Base-by-base conservation (phyloP, 2,113 vertebrate species). In the Saguinus midas region DNA sequence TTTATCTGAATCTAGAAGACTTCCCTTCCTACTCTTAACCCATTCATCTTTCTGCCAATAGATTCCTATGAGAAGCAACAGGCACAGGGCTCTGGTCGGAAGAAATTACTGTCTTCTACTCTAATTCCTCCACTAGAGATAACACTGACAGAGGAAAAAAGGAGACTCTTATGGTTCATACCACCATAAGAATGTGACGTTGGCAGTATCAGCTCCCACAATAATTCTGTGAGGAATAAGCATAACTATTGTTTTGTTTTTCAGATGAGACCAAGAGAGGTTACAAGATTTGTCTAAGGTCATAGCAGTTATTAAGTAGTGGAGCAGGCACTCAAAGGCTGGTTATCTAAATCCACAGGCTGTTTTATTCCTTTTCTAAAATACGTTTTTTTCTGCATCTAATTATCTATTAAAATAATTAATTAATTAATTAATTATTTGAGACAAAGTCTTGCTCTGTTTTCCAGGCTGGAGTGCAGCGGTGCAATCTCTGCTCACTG, bases 61-160 rank as follows among this genome's bases (percentile, higher is more conserved):
- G 99, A 99, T 98, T 99, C 99, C 66, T 99, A 99, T 97, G 99
- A 99, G 97, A 99, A 99, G 25, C 98, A 99, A 79, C 98, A 98
- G 82, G 98, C 98, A 92, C 98, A 98, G 96, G 97, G 96, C 55
- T 95, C 97, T 64, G 99, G 98, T 76, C 99, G 99, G 98, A 99
- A 98, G 97, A 99, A 98, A 90, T 97, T 99, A 86, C 98, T 99
- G 91, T 99, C 99, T 23, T 99, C 99, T 43, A 99, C 88, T 55
- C 97, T 99, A 91, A 98, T 97, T 50, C 99, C 99, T 10, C 99
- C 99, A 21, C 96, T 99, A 75, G 98, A 99, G 96, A 98, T 99
- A 97, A 97, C 98, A 66, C 97, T 99, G 79, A 99, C 99, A 2
- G 99, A 99, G 96, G 99, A 99, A 72, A 99, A 99, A 92, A 98